These are phyloP conservation scores for Chrosomus eos DNA, from an alignment of 2,797 vertebrate genomes.

Conservation along the genomic window DNA sequence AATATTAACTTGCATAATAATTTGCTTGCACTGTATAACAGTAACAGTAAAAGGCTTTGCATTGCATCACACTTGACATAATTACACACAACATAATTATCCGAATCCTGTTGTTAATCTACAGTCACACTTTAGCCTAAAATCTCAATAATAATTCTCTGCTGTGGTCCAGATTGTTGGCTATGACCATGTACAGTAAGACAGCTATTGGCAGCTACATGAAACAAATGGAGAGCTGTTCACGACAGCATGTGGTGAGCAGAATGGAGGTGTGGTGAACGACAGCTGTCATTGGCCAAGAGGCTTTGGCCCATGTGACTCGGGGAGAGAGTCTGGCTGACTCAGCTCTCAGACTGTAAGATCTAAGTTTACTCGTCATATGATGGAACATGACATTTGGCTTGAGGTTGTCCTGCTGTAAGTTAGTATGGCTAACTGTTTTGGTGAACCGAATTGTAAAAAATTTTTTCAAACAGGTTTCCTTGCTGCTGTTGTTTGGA, in stretches of 20 bases:
- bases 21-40: background rate
- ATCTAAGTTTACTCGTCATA: conserved; percentile 5
- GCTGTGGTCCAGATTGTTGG: conserved; percentile 30
- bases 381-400: conserved; percentile 25
- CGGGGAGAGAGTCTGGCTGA: conserved; percentile 35
- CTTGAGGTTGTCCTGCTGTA: conserved; percentile 21
- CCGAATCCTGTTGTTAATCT: conserved; percentile 6
- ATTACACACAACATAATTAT: background rate
- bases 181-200: conserved; percentile 40
- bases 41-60: background rate
- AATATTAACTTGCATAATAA: background rate
- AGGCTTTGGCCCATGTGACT: conserved; percentile 50
- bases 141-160: conserved; percentile 9
- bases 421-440: conserved; percentile 1
- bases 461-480: conserved; percentile 9
- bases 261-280: conserved; percentile 50
- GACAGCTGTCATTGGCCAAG: conserved; percentile 59
- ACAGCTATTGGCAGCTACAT: conserved; percentile 34
- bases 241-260: conserved; percentile 51
- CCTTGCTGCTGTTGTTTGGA: background rate
- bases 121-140: background rate
- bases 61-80: background rate
- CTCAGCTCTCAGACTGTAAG: conserved; percentile 45
- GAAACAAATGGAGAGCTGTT: conserved; percentile 47
- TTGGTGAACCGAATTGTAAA: background rate